phyloP scores from a whole-genome alignment of 2,888 invertebrate genomes.

The Orthosia cruda region DNA sequence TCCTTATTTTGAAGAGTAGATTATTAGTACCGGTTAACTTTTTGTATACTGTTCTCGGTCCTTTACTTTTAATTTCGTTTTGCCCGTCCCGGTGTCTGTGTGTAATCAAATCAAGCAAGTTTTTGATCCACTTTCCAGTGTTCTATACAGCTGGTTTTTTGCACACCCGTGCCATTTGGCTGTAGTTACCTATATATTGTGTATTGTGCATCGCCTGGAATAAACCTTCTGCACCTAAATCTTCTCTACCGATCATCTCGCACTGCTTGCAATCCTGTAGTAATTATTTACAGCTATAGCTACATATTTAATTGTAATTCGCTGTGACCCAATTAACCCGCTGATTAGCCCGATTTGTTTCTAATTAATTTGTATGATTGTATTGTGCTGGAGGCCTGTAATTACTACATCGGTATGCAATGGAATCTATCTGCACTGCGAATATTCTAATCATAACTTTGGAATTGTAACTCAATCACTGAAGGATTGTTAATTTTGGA shows the following conservation, averaged over 20 bases:
- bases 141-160: too few relatives aligned
- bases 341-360: constrained; percentile 65
- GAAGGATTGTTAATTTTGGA: background rate
- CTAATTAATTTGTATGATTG: constrained; percentile 58
- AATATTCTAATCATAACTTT: constrained; percentile 13
- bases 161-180: too few relatives aligned
- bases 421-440: background rate
- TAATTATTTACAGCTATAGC: constrained; percentile 58
- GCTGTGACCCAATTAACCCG: constrained; percentile 64
- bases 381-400: constrained; percentile 26
- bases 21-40: too few relatives aligned
- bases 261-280: constrained; percentile 22
- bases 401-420: constrained; percentile 31
- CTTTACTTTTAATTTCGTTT: too few relatives aligned
- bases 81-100: too few relatives aligned
- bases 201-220: too few relatives aligned
- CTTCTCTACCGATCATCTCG: background rate
- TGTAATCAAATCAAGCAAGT: too few relatives aligned
- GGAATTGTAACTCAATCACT: background rate
- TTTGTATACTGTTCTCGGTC: too few relatives aligned
- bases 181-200: too few relatives aligned
- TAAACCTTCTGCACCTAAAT: constrained; percentile 26
- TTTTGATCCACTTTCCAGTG: too few relatives aligned
- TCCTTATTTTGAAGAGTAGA: too few relatives aligned
- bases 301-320: constrained; percentile 66